These are phyloP conservation scores for Thalassophryne amazonica DNA, from an alignment of 2,797 vertebrate genomes.

Conservation along the genomic window DNA sequence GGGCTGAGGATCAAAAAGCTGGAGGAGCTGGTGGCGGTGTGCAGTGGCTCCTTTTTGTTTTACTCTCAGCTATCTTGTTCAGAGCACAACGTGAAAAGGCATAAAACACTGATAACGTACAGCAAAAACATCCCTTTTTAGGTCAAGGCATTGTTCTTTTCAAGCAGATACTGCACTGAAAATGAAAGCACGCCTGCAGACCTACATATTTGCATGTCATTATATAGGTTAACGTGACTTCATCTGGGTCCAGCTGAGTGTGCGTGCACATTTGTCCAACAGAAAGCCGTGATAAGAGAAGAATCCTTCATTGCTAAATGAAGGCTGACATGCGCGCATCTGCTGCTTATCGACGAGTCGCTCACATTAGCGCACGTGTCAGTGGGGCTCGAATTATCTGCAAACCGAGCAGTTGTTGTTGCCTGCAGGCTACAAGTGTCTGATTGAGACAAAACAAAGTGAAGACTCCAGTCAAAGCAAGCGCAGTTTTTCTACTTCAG, in stretches of 20 bases:
- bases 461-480: slow-evolving; percentile 72
- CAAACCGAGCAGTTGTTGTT: slow-evolving; percentile 45
- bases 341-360: slow-evolving; percentile 28
- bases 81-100: slow-evolving; percentile 55
- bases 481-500: slow-evolving; percentile 23
- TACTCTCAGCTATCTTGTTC: slow-evolving; percentile 51
- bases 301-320: slow-evolving; percentile 27
- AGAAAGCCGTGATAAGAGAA: slow-evolving; percentile 44
- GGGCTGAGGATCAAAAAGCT: slow-evolving; percentile 55
- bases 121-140: slow-evolving; percentile 74
- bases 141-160: slow-evolving; percentile 50
- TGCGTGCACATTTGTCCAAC: slow-evolving; percentile 32
- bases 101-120: slow-evolving; percentile 63
- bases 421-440: slow-evolving; percentile 36
- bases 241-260: slow-evolving; percentile 34
- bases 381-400: slow-evolving; percentile 50
- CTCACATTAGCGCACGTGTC: slow-evolving; percentile 22
- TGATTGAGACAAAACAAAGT: slow-evolving; percentile 72
- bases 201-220: slow-evolving; percentile 13
- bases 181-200: slow-evolving; percentile 9
- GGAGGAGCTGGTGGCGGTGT: slow-evolving; percentile 12
- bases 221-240: slow-evolving; percentile 18
- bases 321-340: slow-evolving; percentile 35
- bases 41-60: slow-evolving; percentile 27
- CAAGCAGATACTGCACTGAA: slow-evolving; percentile 33